These are phyloP conservation scores for Monomorium pharaonis DNA, from an alignment of 1,140 invertebrate genomes.

Conservation along the genomic window DNA sequence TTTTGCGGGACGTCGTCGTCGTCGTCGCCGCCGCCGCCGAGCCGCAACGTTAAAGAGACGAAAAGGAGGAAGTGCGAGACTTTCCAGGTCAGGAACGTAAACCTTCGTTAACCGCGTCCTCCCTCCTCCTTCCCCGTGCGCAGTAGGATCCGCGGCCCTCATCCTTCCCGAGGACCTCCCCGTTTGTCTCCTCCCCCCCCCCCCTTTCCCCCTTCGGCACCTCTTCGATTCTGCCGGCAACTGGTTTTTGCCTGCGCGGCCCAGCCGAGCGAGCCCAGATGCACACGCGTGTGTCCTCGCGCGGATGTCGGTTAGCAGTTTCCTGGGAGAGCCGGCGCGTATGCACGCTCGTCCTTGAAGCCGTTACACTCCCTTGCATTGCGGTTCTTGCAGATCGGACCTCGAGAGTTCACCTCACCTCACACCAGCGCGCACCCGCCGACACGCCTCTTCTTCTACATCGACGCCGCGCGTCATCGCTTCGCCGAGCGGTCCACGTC, in stretches of 20 bases:
- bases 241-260: conserved; percentile 72
- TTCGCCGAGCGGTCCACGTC: background rate
- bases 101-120: background rate
- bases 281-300: conserved; percentile 72
- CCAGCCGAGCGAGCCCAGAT: conserved; percentile 67
- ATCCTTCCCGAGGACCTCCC: background rate
- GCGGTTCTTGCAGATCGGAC: conserved; percentile 68
- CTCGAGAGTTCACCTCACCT: conserved; percentile 67
- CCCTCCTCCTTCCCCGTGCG: background rate
- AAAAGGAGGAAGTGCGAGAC: conserved; percentile 60
- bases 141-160: conserved; percentile 44
- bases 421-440: conserved; percentile 52
- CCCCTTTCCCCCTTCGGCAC: background rate
- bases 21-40: background rate
- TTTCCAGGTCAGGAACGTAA: conserved; percentile 71
- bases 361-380: conserved; percentile 76
- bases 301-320: conserved; percentile 80
- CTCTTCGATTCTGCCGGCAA: conserved; percentile 52
- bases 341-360: conserved; percentile 78
- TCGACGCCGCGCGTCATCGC: background rate
- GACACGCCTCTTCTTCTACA: conserved; percentile 60
- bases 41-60: background rate
- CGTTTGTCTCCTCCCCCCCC: background rate
- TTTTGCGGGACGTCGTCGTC: conserved; percentile 62
- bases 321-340: conserved; percentile 78